Base-by-base conservation (phyloP, 37 sponge, comb jelly and placozoan species). In the Halichondria panicea region DNA sequence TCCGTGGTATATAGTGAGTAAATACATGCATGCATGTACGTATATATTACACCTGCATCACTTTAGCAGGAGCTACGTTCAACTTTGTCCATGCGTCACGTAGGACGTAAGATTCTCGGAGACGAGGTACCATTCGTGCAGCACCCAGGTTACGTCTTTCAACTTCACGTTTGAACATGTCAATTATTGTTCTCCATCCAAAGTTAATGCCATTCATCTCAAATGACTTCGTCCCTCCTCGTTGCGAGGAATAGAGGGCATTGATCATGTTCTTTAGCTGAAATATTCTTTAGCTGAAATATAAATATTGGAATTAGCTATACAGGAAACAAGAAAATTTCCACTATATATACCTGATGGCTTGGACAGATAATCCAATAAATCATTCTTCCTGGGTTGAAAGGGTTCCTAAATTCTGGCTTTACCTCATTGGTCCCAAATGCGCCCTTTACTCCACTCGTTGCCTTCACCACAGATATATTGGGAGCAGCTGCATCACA, bases 221-320 rank as follows among this genome's bases (percentile, higher is more conserved):
- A 41, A 79, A 79, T n/a, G 12, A 27, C 33, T 79, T 79, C 2
- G 71, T 60, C 5, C 71, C 80, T n/a, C 71, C 71, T 4, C 1
- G 15, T 9, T 58, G 80, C 34, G 80, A 79, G n/a, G 70, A 55
- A 39, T 70, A 60, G 21, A 79, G 60, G 4, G 70, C 43, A 31
- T 34, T 58, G 3, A 79, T 34, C 80, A 79, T 79, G 32, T 79
- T 79, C 63, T 79, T 79, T 48, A 69, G 71, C 80, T 79, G 39
- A 4, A 50, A 35, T 31, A 11, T 9, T 36, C 7, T 35, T 58
- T 7, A 25, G 25, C 60, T 25, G 12, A 58, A 58, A 11, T 58
- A 24, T 24, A 9, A 58, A 24, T 58, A 58, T 27, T 7, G 6
- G 60, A 25, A 21, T 25, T 11, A 15, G 11, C 12, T n/a, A 27